Percentiles rank a stretch among this genome's conserved stretches.
Conservation (phyloP, 2,888 invertebrate species). For the Malthinus seriepunctatus region DNA sequence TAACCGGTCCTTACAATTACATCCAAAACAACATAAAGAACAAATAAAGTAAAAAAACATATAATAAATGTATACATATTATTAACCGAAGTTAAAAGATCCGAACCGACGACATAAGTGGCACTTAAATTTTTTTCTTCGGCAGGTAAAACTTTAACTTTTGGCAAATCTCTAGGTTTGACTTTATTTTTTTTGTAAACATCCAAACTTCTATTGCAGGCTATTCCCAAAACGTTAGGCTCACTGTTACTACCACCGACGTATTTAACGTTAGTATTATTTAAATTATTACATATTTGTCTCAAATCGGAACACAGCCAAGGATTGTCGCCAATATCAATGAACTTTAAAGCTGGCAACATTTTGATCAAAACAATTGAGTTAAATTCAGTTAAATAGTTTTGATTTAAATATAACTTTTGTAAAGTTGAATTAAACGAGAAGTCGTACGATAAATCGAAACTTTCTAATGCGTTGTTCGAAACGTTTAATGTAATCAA, state of each 20-base stretch:
- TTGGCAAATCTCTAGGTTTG: not conserved
- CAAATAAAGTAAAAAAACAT: not conserved
- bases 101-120: too few species aligned
- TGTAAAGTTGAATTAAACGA: slow-evolving; percentile 32
- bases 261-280: slow-evolving; percentile 27
- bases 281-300: slow-evolving; percentile 30
- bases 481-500: slow-evolving; percentile 29
- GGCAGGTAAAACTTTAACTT: not conserved
- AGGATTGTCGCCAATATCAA: slow-evolving; percentile 40
- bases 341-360: slow-evolving; percentile 28
- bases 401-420: slow-evolving; percentile 38
- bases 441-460: slow-evolving; percentile 34
- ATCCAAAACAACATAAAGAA: not conserved
- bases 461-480: slow-evolving; percentile 28
- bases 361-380: slow-evolving; percentile 26
- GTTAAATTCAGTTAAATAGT: slow-evolving; percentile 37
- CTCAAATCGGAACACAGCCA: slow-evolving; percentile 39
- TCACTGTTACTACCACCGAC: not conserved
- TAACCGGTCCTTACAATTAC: not conserved
- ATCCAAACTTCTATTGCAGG: slow-evolving; percentile 20
- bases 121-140: too few species aligned
- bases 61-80: not conserved
- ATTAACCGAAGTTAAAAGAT: not conserved
- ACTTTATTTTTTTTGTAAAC: slow-evolving; percentile 1
- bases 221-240: slow-evolving; percentile 21